Evolutionary conservation across 2,888 invertebrate genomes (phyloP), one percentile per base, ranked within the genome.

Genomic region (Oegoconia quadripuncta): DNA sequence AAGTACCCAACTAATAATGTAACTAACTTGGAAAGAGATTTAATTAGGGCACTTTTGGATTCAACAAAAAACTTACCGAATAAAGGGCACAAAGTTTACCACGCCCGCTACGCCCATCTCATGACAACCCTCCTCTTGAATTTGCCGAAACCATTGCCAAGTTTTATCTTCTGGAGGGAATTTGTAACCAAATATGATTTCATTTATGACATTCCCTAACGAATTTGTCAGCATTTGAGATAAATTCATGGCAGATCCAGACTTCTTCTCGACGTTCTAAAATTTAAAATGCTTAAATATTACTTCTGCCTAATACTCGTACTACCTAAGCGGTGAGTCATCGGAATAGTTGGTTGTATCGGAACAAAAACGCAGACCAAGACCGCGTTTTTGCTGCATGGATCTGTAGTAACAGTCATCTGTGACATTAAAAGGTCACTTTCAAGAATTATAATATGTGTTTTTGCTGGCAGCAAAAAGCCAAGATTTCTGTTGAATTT

Each of bases 111-210:
- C 90, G 0, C 95, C 95, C 64, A 97, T 93, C 56, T 92, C 90
- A 64, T 94, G 93, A 33, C 93, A 91, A 1, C 96, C 96, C 69
- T 95, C 94, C 64, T 95, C 95, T 71, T 96, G 95, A 34, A 95
- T 82, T 52, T 91, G 80, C 57, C 93, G 91, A 39, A 96, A 78
- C 90, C 94, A 94, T 39, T 80, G 82, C 95, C 96, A 97, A 4
- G 91, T 91, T 59, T 89, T 84, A 64, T 96, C 93, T 39, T 93
- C 84, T 34, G 90, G 86, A 2, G 88, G 77, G 72, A 91, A 96
- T 50, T 90, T 90, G 55, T 89, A 89, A 0, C 96, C 96, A 60
- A 95, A 95, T 12, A 96, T 92, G 30, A 96, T 77, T 48, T 90
- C 89, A 62, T 94, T 94, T 39, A 96, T 88, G 13, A 93, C 86